These are phyloP conservation scores for Eubasilissa splendida DNA, from an alignment of 2,888 invertebrate species.

Conservation along the genomic window DNA sequence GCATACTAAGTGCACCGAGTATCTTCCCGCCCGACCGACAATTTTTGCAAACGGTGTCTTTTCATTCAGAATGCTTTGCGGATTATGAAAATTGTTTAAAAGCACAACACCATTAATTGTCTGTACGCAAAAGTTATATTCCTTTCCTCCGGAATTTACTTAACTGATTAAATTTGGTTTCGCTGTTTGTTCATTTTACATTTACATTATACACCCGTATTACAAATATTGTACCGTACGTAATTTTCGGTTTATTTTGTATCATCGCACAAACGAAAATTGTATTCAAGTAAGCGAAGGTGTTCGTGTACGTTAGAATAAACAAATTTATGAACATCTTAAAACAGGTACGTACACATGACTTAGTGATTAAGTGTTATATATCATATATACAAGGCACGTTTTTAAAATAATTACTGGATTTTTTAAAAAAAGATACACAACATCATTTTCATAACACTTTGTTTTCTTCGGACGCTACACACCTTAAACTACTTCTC, in stretches of 20 bases:
- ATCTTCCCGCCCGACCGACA: not conserved
- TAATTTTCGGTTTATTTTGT: no score
- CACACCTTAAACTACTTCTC: no score
- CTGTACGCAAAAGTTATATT: not conserved
- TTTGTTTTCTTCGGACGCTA: no score
- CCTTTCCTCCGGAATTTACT: not conserved
- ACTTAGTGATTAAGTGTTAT: no score
- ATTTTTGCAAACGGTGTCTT: constrained; percentile 12
- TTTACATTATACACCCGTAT: no score
- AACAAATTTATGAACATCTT: no score
- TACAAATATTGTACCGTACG: no score
- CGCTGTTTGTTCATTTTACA: constrained; percentile 4
- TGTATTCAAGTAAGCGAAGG: not conserved
- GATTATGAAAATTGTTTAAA: constrained; percentile 7
- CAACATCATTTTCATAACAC: no score
- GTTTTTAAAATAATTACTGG: no score
- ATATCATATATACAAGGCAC: no score
- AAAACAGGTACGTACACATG: no score
- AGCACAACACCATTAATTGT: constrained; percentile 17
- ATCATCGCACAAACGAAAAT: not conserved
- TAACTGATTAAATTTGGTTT: not conserved
- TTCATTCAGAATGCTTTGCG: constrained; percentile 7
- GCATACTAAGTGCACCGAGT: constrained; percentile 21
- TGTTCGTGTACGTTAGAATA: not conserved
- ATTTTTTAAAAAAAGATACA: no score